phyloP scores from a whole-genome alignment of 2,797 vertebrate genomes.

The Poecilia wingei region DNA sequence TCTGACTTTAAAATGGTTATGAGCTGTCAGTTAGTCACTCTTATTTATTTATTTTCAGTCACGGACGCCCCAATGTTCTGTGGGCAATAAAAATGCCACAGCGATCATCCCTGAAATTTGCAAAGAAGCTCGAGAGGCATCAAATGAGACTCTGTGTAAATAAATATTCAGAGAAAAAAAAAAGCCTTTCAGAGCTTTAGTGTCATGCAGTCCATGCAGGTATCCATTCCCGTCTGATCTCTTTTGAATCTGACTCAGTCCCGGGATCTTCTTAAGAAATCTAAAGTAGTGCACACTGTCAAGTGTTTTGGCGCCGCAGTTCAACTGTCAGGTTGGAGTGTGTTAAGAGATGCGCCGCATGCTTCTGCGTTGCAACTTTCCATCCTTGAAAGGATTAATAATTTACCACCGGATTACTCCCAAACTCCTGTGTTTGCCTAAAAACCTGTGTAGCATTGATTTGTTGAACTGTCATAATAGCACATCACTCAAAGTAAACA shows the following conservation, averaged over 20 bases:
- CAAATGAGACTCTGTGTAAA: slow-evolving; percentile 33
- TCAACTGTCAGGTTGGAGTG: slow-evolving; percentile 73
- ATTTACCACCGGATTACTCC: slow-evolving; percentile 73
- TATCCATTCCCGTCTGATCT: slow-evolving; percentile 58
- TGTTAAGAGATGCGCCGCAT: slow-evolving; percentile 62
- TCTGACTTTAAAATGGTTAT: slow-evolving; percentile 71
- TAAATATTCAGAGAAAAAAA: slow-evolving; percentile 47
- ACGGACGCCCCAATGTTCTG: slow-evolving; percentile 44
- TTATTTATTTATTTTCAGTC: slow-evolving; percentile 60
- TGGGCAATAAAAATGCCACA: slow-evolving; percentile 67
- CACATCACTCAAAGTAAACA: slow-evolving; percentile 80
- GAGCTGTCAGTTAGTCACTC: slow-evolving; percentile 75
- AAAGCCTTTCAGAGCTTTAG: slow-evolving; percentile 42
- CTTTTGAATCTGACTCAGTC: slow-evolving; percentile 60
- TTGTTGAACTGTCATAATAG: slow-evolving; percentile 81
- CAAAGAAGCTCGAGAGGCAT: slow-evolving; percentile 35
- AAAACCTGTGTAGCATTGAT: slow-evolving; percentile 74
- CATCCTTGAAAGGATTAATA: slow-evolving; percentile 72
- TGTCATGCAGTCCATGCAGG: slow-evolving; percentile 55
- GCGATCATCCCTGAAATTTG: slow-evolving; percentile 48
- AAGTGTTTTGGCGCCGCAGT: slow-evolving; percentile 74
- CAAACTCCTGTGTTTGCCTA: slow-evolving; percentile 72
- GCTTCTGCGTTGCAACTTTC: slow-evolving; percentile 58
- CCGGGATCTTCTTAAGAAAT: slow-evolving; percentile 71
- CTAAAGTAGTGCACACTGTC: slow-evolving; percentile 75